Evolutionary conservation across 2,888 invertebrate species (phyloP).

Genomic region (Calameuta filiformis): DNA sequence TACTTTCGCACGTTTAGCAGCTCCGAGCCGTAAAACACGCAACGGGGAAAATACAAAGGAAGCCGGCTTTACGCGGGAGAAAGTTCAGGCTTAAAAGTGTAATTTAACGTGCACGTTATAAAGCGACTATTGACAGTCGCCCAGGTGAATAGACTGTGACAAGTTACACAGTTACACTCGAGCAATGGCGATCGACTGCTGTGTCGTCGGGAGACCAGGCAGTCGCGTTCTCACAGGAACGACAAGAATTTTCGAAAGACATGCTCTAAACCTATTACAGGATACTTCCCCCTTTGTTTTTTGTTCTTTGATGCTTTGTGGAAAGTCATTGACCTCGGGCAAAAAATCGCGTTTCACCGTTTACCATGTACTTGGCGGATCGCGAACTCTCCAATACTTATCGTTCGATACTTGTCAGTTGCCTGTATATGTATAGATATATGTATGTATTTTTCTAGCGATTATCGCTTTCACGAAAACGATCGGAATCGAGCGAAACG

Average conservation of each 20-base stretch:
- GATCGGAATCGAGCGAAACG: slow-evolving; percentile 4
- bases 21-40: neutral
- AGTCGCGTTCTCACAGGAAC: neutral
- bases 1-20: neutral
- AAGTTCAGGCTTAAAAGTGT: neutral
- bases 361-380: neutral
- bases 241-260: neutral
- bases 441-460: neutral
- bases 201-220: neutral
- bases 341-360: neutral
- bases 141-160: neutral
- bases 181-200: neutral
- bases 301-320: neutral
- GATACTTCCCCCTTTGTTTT: neutral
- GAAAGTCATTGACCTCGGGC: neutral
- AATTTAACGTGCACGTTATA: neutral
- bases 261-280: neutral
- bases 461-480: neutral
- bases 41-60: neutral
- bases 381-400: neutral
- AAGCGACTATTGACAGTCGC: neutral
- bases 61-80: neutral
- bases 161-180: neutral
- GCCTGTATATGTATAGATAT: neutral
- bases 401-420: neutral